phyloP scores from a whole-genome alignment of 1,140 invertebrate species.

The Holotrichia oblita region DNA sequence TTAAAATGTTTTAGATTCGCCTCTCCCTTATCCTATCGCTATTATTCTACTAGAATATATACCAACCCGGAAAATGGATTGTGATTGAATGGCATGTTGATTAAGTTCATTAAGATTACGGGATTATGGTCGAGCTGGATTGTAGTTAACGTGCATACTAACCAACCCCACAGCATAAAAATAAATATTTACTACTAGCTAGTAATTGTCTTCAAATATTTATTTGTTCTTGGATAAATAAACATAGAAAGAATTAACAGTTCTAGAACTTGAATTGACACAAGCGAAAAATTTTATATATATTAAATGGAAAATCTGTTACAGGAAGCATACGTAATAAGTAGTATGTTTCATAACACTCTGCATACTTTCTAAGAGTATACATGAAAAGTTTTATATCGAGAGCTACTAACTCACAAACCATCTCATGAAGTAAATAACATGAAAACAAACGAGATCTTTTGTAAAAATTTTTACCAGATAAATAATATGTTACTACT shows the following conservation, averaged over 20 bases:
- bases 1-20: neutral
- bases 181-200: neutral
- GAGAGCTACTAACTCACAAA: no score
- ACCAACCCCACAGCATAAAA: neutral
- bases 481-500: no score
- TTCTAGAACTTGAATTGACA: no score
- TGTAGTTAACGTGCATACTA: conserved; percentile 6
- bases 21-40: neutral
- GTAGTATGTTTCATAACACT: no score
- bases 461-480: no score
- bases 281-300: no score
- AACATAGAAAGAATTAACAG: neutral
- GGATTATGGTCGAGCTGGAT: neutral
- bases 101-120: conserved; percentile 33
- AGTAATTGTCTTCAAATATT: neutral
- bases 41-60: neutral
- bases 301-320: no score
- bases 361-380: no score
- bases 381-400: no score
- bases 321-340: no score
- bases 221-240: neutral
- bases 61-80: conserved; percentile 9
- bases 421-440: no score
- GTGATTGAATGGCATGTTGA: conserved; percentile 35
- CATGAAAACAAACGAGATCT: no score